Percentiles rank a stretch among this genome's conserved stretches.
These are phyloP conservation scores for Zapus hudsonius DNA, from an alignment of 2,113 vertebrate species.

Conservation along the genomic window DNA sequence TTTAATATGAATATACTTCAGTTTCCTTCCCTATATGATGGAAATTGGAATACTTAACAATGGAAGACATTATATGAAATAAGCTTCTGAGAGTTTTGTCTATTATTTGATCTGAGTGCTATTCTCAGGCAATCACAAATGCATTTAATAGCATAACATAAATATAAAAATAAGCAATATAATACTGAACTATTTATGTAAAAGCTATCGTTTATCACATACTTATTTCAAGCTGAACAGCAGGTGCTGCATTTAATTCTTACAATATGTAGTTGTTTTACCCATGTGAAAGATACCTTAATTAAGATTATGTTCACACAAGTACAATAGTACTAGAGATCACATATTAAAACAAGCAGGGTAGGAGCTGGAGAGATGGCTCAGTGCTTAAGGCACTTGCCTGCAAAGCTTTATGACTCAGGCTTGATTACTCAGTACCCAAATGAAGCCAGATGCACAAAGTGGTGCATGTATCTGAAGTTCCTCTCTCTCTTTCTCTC, in stretches of 20 bases:
- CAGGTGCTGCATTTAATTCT: conserved; percentile 19
- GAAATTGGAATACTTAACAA: background rate
- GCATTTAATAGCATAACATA: conserved; percentile 54
- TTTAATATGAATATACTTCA: background rate
- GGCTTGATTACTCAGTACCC: no score
- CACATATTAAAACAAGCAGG: background rate
- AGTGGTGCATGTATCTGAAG: no score
- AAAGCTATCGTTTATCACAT: conserved; percentile 18
- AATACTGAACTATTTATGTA: conserved; percentile 73
- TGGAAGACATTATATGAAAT: background rate
- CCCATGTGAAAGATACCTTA: conserved; percentile 1
- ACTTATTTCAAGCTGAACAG: background rate
- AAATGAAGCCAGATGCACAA: no score
- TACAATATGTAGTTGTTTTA: background rate
- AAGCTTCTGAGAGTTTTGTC: background rate
- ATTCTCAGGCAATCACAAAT: conserved; percentile 29
- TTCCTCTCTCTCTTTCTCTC: no score
- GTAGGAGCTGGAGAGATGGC: no score
- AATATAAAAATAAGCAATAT: conserved; percentile 44
- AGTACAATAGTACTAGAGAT: background rate
- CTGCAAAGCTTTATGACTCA: no score
- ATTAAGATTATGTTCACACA: background rate
- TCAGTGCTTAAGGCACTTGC: no score
- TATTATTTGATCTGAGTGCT: background rate
- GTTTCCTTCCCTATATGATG: background rate